Base-by-base conservation (phyloP, 2,113 vertebrate species). In the Coryphaenoides rupestris region DNA sequence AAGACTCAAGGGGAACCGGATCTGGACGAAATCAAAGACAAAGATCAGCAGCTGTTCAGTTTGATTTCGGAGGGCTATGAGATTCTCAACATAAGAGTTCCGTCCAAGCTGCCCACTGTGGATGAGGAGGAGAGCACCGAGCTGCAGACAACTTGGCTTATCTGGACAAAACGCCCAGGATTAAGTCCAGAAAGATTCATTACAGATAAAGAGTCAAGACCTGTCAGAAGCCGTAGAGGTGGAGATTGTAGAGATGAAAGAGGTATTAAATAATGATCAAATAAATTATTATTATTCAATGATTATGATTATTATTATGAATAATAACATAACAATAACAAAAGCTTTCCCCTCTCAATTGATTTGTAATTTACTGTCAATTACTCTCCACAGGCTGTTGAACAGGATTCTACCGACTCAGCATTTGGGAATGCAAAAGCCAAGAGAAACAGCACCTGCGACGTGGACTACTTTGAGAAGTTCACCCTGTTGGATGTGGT, bases 391-490 rank as follows among this genome's bases (percentile, higher is more conserved):
- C 6, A 72, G 19, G 1, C 68, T 16, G 69, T 65, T 33, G 62
- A 71, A 12, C 54, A 72, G 49, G 77, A 75, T 15, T 75, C 69
- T n/a, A 49, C 73, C 19, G 68, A 77, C 33, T 62, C 72, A 65
- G 71, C 73, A 22, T 12, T 24, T 19, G 73, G 58, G 65, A 12
- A 68, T 19, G 70, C 69, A 58, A 61, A 62, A 24, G 13, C 60
- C 22, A 72, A 65, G 57, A 87, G 58, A 60, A 86, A 87, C 19
- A 75, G 71, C 56, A 60, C 54, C 7, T 17, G 58, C 16, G 91
- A 94, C 63, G 82, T 94, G 60, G 96, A 98, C 86, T 97, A 98
- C 84, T 94, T 98, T 80, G 95, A 95, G 89, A 95, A 95, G 76
- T 95, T 95, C 59, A 97, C 92, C 4, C 84, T 98, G 73, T 79